Evolutionary conservation across 30 jellyfish, hydroid and myxozoan species (phyloP), one percentile per base, ranked within the genome.

Genomic region (Clytia hemisphaerica): DNA sequence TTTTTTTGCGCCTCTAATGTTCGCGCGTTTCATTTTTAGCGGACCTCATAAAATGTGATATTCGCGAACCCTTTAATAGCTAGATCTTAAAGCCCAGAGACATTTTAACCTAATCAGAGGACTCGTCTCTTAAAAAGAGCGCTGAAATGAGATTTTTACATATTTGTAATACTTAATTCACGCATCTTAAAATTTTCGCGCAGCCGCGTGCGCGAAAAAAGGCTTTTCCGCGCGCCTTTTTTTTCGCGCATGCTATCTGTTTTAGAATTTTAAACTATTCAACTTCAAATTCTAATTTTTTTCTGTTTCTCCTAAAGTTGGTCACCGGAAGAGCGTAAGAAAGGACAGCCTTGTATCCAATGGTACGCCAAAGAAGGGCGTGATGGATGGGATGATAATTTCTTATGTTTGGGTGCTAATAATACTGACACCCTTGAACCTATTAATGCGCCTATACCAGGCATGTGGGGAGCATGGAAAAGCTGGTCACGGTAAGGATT

Each of bases 361-460:
- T 85, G 95, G 95, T 85, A 76, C 48, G 93, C 95, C 24, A 85
- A 85, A 38, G 55, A 85, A 31, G 95, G 95, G 2, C 55, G 77
- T 31, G 93, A 85, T 37, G 95, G 95, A 4, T 85, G 95, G 95
- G 90, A 77, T 37, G 64, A 85, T 55, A 85, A 85, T 51, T 85
- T 58, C 47, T 71, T 85, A 1, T 85, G 95, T 45, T 28, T 18
- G 2, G 61, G 27, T 28, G 21, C 61, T 48, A 5, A 5, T 9
- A 48, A 33, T 2, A 48, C 2, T 48, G 6, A 3, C 61, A 48
- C 21, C 27, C 61, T 2, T 15, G 61, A 18, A 9, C n/a, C 50
- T 4, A 25, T 15, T 9, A 42, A 21, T 19, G 40, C 32, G 16
- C 61, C 61, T 48, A 9, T 2, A 18, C n/a, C 12, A 12, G 27